phyloP scores from a whole-genome alignment of 2,797 vertebrate genomes.

The Coranthus polyacanthus region DNA sequence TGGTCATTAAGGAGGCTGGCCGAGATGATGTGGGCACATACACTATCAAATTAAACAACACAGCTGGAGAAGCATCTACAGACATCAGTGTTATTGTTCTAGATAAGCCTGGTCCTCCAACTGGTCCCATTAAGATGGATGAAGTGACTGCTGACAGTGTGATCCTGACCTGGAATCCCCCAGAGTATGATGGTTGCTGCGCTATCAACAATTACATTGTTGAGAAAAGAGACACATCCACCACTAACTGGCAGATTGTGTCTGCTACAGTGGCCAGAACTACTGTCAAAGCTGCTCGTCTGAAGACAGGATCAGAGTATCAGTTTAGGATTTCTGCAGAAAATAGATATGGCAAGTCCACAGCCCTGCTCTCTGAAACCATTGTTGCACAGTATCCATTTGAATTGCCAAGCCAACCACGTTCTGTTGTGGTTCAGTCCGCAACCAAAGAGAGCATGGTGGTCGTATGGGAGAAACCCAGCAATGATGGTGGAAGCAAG shows the following conservation, averaged over 20 bases:
- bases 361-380: conserved; percentile 89
- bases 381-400: conserved; percentile 96
- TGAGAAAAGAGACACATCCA: conserved; percentile 98
- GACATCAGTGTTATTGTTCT: conserved; percentile 92
- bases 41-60: conserved; percentile 90
- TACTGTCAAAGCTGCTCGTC: conserved; percentile 93
- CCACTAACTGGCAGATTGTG: conserved; percentile 96
- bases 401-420: conserved; percentile 92
- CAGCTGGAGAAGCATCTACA: conserved; percentile 90
- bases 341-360: conserved; percentile 98
- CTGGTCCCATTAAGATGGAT: conserved; percentile 95
- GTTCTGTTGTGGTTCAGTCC: conserved; percentile 89
- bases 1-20: conserved; percentile 95
- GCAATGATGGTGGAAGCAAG: conserved; percentile 95
- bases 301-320: conserved; percentile 96
- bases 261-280: conserved; percentile 98
- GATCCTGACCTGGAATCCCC: conserved; percentile 92
- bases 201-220: conserved; percentile 97
- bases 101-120: conserved; percentile 98
- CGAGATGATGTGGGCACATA: conserved; percentile 96
- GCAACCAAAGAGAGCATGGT: conserved; percentile 95
- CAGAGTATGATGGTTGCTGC: conserved; percentile 95
- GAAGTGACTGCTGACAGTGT: conserved; percentile 96
- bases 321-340: conserved; percentile 98
- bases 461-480: conserved; percentile 94